Percentiles rank a stretch among this genome's conserved stretches.
phyloP scores from a whole-genome alignment of 1,140 invertebrate species.

The Hylaeus volcanicus region DNA sequence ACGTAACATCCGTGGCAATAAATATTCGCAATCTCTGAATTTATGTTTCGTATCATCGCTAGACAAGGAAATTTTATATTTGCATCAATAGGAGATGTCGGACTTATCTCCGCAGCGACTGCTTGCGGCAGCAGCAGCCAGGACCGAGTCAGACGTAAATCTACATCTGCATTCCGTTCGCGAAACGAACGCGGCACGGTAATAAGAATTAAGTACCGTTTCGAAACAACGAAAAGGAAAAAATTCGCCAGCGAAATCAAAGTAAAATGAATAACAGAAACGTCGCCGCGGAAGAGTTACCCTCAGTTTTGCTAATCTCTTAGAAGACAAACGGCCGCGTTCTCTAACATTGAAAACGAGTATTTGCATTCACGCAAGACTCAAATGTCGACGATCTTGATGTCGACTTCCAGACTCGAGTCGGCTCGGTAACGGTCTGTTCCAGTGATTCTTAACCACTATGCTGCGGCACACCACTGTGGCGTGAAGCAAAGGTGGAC shows the following conservation, averaged over 20 bases:
- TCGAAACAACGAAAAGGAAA: not conserved
- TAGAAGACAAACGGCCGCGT: not conserved
- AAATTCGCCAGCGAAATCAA: not conserved
- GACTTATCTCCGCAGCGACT: not conserved
- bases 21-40: too few species aligned
- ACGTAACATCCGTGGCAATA: not conserved
- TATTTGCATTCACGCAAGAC: conserved; percentile 25
- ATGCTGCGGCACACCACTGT: too few species aligned
- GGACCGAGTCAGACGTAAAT: conserved; percentile 2
- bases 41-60: not conserved
- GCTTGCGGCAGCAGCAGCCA: too few species aligned
- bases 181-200: not conserved
- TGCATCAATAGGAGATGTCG: not conserved
- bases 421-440: conserved; percentile 10
- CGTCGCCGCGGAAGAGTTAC: not conserved
- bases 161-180: not conserved
- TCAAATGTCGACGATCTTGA: not conserved
- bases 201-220: not conserved
- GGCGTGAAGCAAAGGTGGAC: too few species aligned
- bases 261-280: not conserved
- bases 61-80: not conserved
- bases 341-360: not conserved
- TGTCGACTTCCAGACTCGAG: not conserved
- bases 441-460: too few species aligned
- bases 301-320: not conserved